Evolutionary conservation across 2,113 vertebrate genomes (phyloP).

Genomic region (Periophthalmodon schlosseri): DNA sequence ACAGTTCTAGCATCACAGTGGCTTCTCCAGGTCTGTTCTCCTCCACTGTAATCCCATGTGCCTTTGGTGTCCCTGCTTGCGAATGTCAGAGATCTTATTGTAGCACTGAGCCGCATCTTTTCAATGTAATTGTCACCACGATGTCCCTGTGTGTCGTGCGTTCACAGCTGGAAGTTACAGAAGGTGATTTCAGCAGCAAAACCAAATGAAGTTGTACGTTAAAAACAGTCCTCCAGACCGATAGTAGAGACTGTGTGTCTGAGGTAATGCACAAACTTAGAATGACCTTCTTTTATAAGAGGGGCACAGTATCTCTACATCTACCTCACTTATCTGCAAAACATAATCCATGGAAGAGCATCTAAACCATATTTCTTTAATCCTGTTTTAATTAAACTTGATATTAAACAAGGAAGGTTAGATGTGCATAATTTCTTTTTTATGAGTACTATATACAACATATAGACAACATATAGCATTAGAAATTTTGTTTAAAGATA

Average conservation of each 20-base stretch:
- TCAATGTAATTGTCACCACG: conserved; percentile 14
- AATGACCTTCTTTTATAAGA: neutral
- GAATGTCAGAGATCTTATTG: conserved; percentile 21
- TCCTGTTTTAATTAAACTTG: neutral
- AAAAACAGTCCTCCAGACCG: neutral
- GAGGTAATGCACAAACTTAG: neutral
- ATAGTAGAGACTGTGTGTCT: neutral
- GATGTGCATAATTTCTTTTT: neutral
- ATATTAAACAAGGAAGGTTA: neutral
- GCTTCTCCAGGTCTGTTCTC: conserved; percentile 10
- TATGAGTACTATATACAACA: too few species aligned
- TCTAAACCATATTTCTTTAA: neutral
- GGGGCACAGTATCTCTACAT: neutral
- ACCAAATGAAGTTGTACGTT: neutral
- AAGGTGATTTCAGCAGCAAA: conserved; percentile 5
- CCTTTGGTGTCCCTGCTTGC: neutral
- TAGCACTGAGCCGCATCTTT: conserved; percentile 16
- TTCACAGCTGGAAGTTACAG: conserved; percentile 3
- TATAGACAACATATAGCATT: too few species aligned
- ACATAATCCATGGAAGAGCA: neutral
- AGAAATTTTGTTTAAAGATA: too few species aligned
- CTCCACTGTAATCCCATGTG: neutral
- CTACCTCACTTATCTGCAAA: neutral
- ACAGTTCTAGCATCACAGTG: conserved; percentile 8
- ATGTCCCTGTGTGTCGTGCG: neutral